Evolutionary conservation across 2,797 vertebrate genomes (phyloP), one percentile per base, ranked within the genome.

Genomic region (Platyrinchus mystaceus): DNA sequence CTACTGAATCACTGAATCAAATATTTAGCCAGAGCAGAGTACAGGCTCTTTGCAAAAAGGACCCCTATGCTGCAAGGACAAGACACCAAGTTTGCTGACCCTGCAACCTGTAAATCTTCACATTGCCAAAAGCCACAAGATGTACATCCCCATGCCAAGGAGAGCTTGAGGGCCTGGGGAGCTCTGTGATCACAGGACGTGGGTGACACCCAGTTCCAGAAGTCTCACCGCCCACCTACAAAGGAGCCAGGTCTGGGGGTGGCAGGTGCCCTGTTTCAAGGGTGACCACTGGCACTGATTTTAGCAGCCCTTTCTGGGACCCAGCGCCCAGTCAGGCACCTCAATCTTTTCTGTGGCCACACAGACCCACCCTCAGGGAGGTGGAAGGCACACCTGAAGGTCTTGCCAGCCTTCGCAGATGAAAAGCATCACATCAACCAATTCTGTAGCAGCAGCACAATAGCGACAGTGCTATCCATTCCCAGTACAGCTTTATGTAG

Each of bases 401-500:
- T n/a, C 32, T 85, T 53, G 37, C 22, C 58, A 78, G 53, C 5
- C 30, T 41, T 49, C 55, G 32, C 24, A 78, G 26, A 46, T 27
- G 5, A 74, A 85, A 80, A 70, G 23, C 62, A 63, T 18, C 53
- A 12, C 26, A 55, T 24, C 10, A 59, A 50, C 34, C 30, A 69
- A 22, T 50, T 86, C 20, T 50, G 20, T 55, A 22, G 15, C 30
- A 56, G 30, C 37, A 64, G 36, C 4, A 6, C 32, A 56, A 27
- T 14, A 30, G 34, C 2, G 0, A 37, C 7, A 41, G 37, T 3
- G 2, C 32, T 92, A 70, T 55, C 59, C 49, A 53, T 89, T 85
- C 91, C 30, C 23, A 56, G 26, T 21, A 27, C 19, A 93, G 66
- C 69, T 41, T 90, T 85, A 93, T 84, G n/a, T 23, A 83, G 22